These are phyloP conservation scores for Physocephala rufipes DNA, from an alignment of 2,888 invertebrate genomes.

Conservation along the genomic window DNA sequence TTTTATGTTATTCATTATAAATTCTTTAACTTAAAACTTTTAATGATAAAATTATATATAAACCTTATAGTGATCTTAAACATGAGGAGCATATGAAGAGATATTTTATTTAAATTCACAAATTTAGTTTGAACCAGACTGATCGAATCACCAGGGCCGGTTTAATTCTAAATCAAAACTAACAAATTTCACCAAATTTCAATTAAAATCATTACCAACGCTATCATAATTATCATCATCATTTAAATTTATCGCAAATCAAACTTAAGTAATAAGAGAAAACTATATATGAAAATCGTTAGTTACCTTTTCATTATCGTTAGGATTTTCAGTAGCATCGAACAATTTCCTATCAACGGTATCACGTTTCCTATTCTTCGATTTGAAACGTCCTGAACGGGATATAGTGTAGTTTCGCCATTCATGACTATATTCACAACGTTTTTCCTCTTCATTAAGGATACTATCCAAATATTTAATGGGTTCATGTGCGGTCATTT, in stretches of 20 bases:
- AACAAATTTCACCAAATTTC: no score
- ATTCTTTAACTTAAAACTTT: no score
- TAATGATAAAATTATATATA: no score
- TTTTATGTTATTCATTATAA: no score
- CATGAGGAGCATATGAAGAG: no score
- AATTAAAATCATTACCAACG: not conserved
- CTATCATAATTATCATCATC: not conserved
- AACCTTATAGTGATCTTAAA: no score
- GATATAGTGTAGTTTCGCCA: slow-evolving; percentile 69
- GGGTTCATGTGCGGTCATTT: slow-evolving; percentile 58
- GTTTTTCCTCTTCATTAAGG: slow-evolving; percentile 62
- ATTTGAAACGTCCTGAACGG: slow-evolving; percentile 70
- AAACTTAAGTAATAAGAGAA: not conserved
- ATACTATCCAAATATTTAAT: slow-evolving; percentile 64
- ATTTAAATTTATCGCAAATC: not conserved
- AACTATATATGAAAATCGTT: no score
- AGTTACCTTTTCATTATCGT: slow-evolving; percentile 29
- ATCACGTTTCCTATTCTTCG: slow-evolving; percentile 69
- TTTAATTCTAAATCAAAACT: no score
- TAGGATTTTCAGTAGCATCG: slow-evolving; percentile 54
- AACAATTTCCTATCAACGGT: slow-evolving; percentile 69
- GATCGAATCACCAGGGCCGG: no score
- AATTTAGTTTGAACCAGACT: no score
- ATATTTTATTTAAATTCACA: no score
- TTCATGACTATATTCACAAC: slow-evolving; percentile 62